A percentile compares a stretch with the other conserved stretches of the same genome.
These are phyloP conservation scores for Heterodera schachtii DNA, from an alignment of 1,140 invertebrate species.

Conservation along the genomic window DNA sequence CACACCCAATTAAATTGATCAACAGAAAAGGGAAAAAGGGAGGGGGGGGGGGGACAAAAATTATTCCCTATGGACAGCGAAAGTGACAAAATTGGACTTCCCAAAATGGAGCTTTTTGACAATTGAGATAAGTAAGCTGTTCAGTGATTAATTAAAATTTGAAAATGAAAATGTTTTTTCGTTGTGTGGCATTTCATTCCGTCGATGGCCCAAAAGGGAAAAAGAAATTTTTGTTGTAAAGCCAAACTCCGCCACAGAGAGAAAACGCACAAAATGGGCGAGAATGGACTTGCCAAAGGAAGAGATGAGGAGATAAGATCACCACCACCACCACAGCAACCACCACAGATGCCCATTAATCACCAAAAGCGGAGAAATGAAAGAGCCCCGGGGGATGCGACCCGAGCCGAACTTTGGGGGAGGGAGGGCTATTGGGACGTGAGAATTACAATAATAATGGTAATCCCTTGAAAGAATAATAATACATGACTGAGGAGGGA, in stretches of 20 bases:
- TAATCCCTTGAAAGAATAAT: conserved; percentile 23
- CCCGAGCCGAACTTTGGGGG: neutral
- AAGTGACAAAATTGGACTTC: too few relatives aligned
- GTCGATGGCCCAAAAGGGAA: neutral
- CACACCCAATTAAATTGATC: too few relatives aligned
- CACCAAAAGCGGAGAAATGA: neutral
- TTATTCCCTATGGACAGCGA: too few relatives aligned
- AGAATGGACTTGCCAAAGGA: neutral
- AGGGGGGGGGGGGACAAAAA: too few relatives aligned
- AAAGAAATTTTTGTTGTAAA: neutral
- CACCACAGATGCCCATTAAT: conserved; percentile 4
- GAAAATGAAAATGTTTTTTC: too few relatives aligned
- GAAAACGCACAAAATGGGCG: neutral
- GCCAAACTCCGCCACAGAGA: neutral
- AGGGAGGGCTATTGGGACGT: conserved; percentile 2
- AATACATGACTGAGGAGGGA: neutral
- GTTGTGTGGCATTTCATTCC: neutral
- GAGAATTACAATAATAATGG: neutral
- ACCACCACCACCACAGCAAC: neutral
- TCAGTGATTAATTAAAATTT: too few relatives aligned
- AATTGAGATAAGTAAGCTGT: too few relatives aligned
- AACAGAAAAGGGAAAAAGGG: too few relatives aligned
- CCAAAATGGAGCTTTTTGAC: too few relatives aligned
- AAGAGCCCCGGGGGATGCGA: neutral
- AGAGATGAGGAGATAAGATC: neutral